Percentiles rank a stretch among this genome's conserved stretches.
Evolutionary conservation across 2,888 invertebrate genomes (phyloP).

Genomic region (Dasysyrphus albostriatus): DNA sequence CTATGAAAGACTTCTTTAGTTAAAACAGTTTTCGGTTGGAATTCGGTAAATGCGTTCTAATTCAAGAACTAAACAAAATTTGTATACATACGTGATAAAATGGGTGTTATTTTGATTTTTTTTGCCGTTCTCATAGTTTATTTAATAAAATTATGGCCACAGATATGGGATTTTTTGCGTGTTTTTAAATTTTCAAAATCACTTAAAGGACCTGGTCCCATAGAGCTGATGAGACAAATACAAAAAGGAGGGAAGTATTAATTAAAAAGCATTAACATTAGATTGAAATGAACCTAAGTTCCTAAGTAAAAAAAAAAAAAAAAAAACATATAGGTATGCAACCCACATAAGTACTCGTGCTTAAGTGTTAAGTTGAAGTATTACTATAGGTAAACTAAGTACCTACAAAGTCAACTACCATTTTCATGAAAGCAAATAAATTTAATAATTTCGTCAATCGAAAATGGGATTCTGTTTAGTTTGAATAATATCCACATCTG

Average conservation of each 20-base stretch:
- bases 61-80: neutral
- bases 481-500: too few relatives aligned
- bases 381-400: too few relatives aligned
- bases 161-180: constrained; percentile 77
- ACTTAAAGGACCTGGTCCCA: constrained; percentile 80
- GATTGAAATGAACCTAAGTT: too few relatives aligned
- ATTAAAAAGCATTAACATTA: neutral
- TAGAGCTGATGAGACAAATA: constrained; percentile 80
- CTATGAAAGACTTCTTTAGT: too few relatives aligned
- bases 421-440: too few relatives aligned
- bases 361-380: too few relatives aligned
- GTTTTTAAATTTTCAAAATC: constrained; percentile 78
- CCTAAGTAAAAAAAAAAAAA: neutral
- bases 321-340: too few relatives aligned
- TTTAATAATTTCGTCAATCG: too few relatives aligned
- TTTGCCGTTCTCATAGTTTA: constrained; percentile 39
- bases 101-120: constrained; percentile 51
- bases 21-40: neutral
- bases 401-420: too few relatives aligned
- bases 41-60: neutral
- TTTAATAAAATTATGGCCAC: constrained; percentile 43
- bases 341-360: too few relatives aligned
- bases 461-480: too few relatives aligned
- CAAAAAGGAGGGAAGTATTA: constrained; percentile 80
- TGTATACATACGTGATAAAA: neutral